These are phyloP conservation scores for Nyleta sp. DNA, from an alignment of 2,888 invertebrate genomes.

Conservation along the genomic window DNA sequence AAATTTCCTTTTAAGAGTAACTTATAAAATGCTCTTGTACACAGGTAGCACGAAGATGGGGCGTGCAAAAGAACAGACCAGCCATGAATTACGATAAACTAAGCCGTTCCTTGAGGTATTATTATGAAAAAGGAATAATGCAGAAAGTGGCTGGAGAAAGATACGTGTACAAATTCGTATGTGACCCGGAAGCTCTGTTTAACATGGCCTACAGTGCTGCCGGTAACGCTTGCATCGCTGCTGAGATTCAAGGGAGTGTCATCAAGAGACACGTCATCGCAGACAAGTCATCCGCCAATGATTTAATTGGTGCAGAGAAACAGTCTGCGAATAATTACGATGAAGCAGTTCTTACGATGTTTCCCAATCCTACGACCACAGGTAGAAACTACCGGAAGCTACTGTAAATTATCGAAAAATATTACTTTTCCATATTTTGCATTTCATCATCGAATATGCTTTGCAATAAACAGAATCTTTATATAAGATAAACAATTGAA, in stretches of 20 bases:
- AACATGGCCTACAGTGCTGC: slow-evolving; percentile 88
- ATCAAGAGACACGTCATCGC: slow-evolving; percentile 71
- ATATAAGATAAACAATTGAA: no score
- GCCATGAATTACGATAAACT: slow-evolving; percentile 99
- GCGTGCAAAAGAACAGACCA: slow-evolving; percentile 97
- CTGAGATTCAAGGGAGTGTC: slow-evolving; percentile 71
- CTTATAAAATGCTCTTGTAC: no score
- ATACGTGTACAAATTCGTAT: slow-evolving; percentile 98
- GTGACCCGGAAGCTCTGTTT: slow-evolving; percentile 95
- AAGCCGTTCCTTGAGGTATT: slow-evolving; percentile 96
- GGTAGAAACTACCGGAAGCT: slow-evolving; percentile 68
- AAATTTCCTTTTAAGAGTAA: no score
- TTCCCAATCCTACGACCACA: slow-evolving; percentile 75
- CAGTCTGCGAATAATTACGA: slow-evolving; percentile 74
- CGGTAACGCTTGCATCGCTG: slow-evolving; percentile 70
- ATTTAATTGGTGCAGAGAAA: slow-evolving; percentile 71
- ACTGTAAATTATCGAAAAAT: no score
- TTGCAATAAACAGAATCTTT: no score
- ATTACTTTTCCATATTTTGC: no score
- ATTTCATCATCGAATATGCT: no score
- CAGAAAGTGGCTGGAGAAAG: slow-evolving; percentile 98
- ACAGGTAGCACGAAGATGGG: slow-evolving; percentile 97
- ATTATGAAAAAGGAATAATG: slow-evolving; percentile 99
- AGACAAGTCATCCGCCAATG: slow-evolving; percentile 69
- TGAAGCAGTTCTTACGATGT: slow-evolving; percentile 78